A percentile compares a stretch with the other conserved stretches of the same genome.
Evolutionary conservation across 2,888 invertebrate genomes (phyloP).

Genomic region (Zonitis immaculata): DNA sequence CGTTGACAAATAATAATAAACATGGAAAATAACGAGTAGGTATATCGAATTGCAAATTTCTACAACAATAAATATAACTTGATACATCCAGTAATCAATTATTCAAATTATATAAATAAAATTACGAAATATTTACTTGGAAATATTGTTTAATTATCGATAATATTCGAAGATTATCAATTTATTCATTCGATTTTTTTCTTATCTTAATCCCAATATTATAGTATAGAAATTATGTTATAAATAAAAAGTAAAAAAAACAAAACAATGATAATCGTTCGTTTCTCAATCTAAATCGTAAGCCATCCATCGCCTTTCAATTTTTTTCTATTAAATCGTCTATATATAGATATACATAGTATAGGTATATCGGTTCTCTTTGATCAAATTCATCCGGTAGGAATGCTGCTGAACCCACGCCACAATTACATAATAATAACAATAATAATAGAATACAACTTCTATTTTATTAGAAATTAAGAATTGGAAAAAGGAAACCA

Average conservation of each 20-base stretch:
- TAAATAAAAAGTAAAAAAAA: too few species aligned
- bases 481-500: background rate
- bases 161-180: background rate
- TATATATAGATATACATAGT: too few species aligned
- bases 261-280: background rate
- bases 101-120: background rate
- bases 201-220: too few species aligned
- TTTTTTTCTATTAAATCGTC: background rate
- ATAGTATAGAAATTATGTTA: too few species aligned
- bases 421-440: background rate
- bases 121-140: background rate
- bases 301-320: background rate
- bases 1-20: background rate
- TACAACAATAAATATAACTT: background rate
- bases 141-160: background rate
- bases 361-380: background rate
- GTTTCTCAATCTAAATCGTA: background rate
- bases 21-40: background rate
- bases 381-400: background rate
- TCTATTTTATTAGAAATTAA: background rate
- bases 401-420: background rate
- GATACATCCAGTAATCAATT: background rate
- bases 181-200: too few species aligned
- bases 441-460: background rate
- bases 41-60: background rate